These are phyloP conservation scores for Chroicocephalus ridibundus DNA, from an alignment of 2,113 vertebrate species.

Conservation along the genomic window DNA sequence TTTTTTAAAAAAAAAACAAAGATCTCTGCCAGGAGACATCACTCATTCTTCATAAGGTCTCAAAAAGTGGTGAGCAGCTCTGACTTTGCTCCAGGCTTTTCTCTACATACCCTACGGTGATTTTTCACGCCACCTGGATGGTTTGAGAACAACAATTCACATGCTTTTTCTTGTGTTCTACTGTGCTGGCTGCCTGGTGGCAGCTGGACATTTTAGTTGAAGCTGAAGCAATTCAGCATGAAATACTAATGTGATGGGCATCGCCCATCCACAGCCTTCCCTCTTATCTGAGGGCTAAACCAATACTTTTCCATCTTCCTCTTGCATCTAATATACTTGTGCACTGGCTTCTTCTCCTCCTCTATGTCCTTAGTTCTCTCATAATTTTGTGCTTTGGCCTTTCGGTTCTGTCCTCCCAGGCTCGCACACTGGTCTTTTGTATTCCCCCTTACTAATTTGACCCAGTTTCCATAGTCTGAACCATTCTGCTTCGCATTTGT, in stretches of 20 bases:
- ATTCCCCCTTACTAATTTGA: background rate
- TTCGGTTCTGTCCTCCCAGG: background rate
- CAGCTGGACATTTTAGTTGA: background rate
- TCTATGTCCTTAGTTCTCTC: background rate
- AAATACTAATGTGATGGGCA: fast-evolving
- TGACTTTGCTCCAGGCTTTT: background rate
- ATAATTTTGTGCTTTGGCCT: background rate
- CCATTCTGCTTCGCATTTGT: background rate
- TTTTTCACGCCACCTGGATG: background rate
- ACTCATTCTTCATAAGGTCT: background rate
- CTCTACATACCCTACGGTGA: fast-evolving
- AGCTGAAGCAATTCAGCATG: background rate
- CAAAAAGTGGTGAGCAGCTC: background rate
- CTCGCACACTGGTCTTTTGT: conserved; percentile 18
- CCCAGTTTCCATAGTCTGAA: background rate
- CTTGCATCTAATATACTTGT: background rate
- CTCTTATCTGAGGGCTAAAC: background rate
- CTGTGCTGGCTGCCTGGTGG: background rate
- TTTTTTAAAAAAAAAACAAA: background rate
- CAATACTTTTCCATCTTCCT: background rate
- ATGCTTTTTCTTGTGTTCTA: background rate
- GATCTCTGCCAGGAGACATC: background rate
- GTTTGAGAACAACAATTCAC: background rate
- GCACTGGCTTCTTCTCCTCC: background rate
- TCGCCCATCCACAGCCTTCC: background rate